Conservation (phyloP, 2,888 invertebrate genomes). For the Aspidiotus rigidus region DNA sequence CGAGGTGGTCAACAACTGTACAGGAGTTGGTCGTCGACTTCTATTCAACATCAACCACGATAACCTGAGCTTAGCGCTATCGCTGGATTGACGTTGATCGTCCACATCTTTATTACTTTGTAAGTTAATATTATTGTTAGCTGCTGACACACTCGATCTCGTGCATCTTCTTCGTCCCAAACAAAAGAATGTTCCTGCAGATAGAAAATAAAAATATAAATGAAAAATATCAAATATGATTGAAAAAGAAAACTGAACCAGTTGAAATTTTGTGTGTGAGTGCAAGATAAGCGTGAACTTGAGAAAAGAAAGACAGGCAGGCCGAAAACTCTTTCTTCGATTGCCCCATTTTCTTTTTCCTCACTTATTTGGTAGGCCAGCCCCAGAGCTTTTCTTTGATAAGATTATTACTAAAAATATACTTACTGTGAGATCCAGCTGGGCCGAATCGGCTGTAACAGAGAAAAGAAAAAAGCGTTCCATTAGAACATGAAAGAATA, state of each 20-base stretch:
- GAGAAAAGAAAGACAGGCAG: not conserved
- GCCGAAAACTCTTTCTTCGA: too few species aligned
- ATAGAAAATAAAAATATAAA: not conserved
- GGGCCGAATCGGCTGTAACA: slow-evolving; percentile 31
- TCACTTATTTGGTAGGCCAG: too few species aligned
- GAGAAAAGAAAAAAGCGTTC: slow-evolving; percentile 8
- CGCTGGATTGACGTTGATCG: slow-evolving; percentile 5
- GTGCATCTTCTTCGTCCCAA: slow-evolving; percentile 29
- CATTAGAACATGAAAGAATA: too few species aligned
- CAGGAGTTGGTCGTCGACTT: slow-evolving; percentile 10
- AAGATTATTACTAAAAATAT: not conserved
- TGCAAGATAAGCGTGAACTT: not conserved
- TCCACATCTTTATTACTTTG: slow-evolving; percentile 22
- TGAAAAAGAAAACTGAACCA: not conserved
- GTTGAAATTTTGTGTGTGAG: not conserved
- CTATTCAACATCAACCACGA: slow-evolving; percentile 28
- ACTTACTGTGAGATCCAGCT: slow-evolving; percentile 33
- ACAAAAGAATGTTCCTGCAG: slow-evolving; percentile 28
- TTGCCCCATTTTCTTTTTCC: too few species aligned
- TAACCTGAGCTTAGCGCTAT: slow-evolving; percentile 1
- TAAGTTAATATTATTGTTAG: slow-evolving; percentile 15
- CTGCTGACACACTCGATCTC: not conserved
- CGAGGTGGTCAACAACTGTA: slow-evolving; percentile 20
- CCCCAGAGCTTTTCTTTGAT: too few species aligned
- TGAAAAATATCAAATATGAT: not conserved